Evolutionary conservation across 1,140 invertebrate genomes (phyloP).

Genomic region (Saccostrea cuccullata): DNA sequence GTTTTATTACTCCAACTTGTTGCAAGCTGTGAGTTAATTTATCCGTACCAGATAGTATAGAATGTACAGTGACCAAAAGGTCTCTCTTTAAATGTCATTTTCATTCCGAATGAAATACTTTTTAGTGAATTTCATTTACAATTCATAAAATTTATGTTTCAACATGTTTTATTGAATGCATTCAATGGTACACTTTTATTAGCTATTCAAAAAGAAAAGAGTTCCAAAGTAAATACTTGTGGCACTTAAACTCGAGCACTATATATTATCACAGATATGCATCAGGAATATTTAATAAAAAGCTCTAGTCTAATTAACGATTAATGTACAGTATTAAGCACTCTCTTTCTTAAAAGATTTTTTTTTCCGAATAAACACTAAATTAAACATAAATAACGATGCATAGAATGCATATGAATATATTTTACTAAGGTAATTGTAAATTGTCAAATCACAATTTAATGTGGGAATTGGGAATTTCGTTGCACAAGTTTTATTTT

Average conservation of each 20-base stretch:
- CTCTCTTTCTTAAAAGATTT: background rate
- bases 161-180: background rate
- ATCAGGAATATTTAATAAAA: background rate
- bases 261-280: background rate
- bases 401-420: background rate
- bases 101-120: background rate
- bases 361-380: background rate
- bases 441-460: too few relatives aligned
- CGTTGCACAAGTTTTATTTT: background rate
- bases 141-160: background rate
- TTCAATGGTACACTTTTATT: background rate
- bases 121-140: background rate
- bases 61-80: background rate
- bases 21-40: conserved; percentile 8
- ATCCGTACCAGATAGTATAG: background rate
- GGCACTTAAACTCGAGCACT: background rate
- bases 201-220: background rate
- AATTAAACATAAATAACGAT: background rate
- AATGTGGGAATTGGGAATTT: background rate
- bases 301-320: too few relatives aligned
- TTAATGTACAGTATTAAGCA: too few relatives aligned
- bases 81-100: background rate
- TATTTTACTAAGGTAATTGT: background rate
- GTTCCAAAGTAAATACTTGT: background rate
- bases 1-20: background rate